Base-by-base conservation (phyloP, 2,888 invertebrate genomes). In the Hofmannophila pseudospretella region DNA sequence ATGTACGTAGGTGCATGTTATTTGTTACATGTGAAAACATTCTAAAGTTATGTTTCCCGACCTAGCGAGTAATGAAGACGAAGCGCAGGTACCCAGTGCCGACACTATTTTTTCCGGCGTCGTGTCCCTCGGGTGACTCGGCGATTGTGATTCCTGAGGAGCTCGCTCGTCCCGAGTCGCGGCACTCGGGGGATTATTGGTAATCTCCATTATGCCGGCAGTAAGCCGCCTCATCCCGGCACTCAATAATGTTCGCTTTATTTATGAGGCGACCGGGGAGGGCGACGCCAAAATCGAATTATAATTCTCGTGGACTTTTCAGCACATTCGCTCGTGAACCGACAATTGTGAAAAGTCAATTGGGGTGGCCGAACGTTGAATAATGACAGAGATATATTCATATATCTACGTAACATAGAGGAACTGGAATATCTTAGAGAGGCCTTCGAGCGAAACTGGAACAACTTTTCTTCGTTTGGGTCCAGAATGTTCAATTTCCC, bases 131-230 rank as follows among this genome's bases (percentile, higher is more conserved):
- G 9, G 29, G 29, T 30, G 29, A 30, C 14, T 30, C 16, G 2
- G 16, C 29, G 29, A 30, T 30, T 27, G 27, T 27, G 27, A 27
- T 27, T 27, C 10, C 7, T 11, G 11, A 27, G 11, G 11, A 10
- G 25, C 8, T 20, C 5, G 23, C 3, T 10, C 2, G 7, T 3
- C 11, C 5, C 27, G 23, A 1, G 5, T 5, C 10, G 1, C 12
- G 32, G 8, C 32, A 22, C 22, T 23, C 7, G 3, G 22, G 32
- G 22, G 32, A 32, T 32, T 32, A 32, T 11, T 5, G 32, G 11
- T 32, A 32, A 32, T 32, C 32, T 32, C 32, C 23, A 32, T 32
- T 32, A 32, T 16, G 10, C 10, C 19, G 23, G 23, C 23, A 22
- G 23, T 23, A 23, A 23, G 23, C n/a, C 23, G 8, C 23, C 23